Conservation (phyloP, 2,888 invertebrate species). For the Fragum whitleyi region DNA sequence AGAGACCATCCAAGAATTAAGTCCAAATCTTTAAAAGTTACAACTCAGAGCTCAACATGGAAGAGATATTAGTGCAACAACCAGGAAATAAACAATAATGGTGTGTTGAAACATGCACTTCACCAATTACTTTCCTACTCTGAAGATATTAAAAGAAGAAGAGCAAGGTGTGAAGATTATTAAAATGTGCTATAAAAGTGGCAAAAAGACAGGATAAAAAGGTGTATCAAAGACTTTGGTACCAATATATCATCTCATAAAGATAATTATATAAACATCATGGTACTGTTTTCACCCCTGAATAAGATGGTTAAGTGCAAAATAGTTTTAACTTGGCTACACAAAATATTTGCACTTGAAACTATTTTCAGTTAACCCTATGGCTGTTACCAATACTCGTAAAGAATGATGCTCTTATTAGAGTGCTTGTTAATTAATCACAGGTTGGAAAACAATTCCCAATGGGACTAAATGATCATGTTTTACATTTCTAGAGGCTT, state of each 20-base stretch:
- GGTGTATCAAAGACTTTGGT: not conserved
- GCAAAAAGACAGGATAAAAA: constrained; percentile 10
- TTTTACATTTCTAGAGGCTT: not conserved
- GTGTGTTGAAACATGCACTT: not conserved
- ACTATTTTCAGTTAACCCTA: not conserved
- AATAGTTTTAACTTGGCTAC: not conserved
- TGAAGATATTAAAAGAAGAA: not conserved
- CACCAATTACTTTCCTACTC: not conserved
- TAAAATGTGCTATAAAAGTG: not conserved
- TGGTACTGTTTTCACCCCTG: not conserved
- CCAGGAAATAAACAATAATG: not conserved
- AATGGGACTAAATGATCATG: not conserved
- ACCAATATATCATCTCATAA: constrained; percentile 5
- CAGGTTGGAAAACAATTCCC: not conserved
- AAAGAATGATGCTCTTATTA: not conserved
- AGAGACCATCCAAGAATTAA: too few species aligned
- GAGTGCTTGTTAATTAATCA: not conserved
- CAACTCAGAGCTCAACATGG: too few species aligned
- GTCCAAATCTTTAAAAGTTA: too few species aligned
- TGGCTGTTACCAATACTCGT: not conserved
- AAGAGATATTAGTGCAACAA: too few species aligned
- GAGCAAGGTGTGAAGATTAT: not conserved
- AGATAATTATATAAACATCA: not conserved
- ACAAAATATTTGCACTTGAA: not conserved
- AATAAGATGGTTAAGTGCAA: not conserved